phyloP scores from a whole-genome alignment of 2,113 vertebrate genomes.

The Burhinus oedicnemus region DNA sequence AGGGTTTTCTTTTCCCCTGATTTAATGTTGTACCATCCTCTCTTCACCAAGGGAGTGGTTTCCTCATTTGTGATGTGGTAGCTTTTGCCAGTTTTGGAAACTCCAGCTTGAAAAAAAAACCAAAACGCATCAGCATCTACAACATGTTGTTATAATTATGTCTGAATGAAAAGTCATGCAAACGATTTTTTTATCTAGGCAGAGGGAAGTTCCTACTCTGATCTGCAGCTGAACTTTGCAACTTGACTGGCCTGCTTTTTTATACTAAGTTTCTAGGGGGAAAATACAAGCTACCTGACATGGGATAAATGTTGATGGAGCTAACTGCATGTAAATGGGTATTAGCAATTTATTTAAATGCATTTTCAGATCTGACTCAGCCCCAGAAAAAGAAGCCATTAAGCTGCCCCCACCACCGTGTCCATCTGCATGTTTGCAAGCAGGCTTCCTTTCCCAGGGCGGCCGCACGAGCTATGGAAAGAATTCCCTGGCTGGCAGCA shows the following conservation, averaged over 20 bases:
- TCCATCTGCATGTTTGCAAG: not conserved
- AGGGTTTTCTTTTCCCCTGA: slow-evolving; percentile 6
- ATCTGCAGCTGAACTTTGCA: not conserved
- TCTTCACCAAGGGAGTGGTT: slow-evolving; percentile 24
- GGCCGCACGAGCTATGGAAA: not conserved
- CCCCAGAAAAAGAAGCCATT: not conserved
- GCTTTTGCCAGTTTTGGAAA: slow-evolving; percentile 22
- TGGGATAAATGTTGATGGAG: not conserved
- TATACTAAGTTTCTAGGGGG: not conserved
- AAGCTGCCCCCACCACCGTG: not conserved
- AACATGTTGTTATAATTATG: slow-evolving; percentile 23
- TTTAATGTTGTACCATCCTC: slow-evolving; percentile 1
- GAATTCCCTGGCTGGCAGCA: slow-evolving; percentile 43
- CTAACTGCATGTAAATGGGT: not conserved
- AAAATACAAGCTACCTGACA: not conserved
- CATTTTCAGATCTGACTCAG: not conserved
- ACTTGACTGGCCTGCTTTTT: not conserved
- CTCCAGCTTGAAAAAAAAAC: not conserved
- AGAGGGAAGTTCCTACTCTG: not conserved
- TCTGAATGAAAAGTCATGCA: not conserved
- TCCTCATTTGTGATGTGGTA: slow-evolving; percentile 53
- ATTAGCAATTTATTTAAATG: not conserved
- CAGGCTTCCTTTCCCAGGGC: not conserved
- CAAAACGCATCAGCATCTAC: not conserved
- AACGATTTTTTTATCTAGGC: not conserved